These are phyloP conservation scores for Panonychus citri DNA, from an alignment of 1,140 invertebrate genomes.

Conservation along the genomic window DNA sequence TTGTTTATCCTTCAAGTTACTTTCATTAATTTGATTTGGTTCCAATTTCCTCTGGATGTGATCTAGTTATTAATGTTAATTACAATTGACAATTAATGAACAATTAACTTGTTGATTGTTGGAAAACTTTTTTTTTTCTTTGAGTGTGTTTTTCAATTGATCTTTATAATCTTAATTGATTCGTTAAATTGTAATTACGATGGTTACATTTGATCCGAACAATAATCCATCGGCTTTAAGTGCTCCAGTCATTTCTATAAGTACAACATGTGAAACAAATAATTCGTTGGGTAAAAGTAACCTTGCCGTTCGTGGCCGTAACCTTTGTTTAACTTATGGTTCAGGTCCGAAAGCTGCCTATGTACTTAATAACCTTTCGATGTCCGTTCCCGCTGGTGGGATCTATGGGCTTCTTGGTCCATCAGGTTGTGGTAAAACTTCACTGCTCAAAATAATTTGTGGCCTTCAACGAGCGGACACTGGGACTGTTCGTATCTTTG, in stretches of 20 bases:
- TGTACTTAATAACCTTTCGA: background rate
- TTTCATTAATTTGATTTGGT: too few relatives aligned
- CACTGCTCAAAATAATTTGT: constrained; percentile 22
- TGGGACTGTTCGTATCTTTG: constrained; percentile 20
- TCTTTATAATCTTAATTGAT: too few relatives aligned
- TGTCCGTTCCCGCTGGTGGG: constrained; percentile 5
- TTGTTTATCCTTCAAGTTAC: too few relatives aligned
- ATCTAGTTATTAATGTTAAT: too few relatives aligned
- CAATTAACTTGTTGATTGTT: too few relatives aligned
- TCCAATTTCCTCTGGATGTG: too few relatives aligned
- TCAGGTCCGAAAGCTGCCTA: background rate
- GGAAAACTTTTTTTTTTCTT: too few relatives aligned
- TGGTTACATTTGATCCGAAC: too few relatives aligned
- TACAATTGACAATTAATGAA: too few relatives aligned
- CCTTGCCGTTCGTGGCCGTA: background rate
- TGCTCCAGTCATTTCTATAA: background rate
- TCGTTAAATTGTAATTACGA: too few relatives aligned
- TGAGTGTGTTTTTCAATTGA: too few relatives aligned
- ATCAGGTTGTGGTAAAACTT: constrained; percentile 31
- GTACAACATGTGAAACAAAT: background rate
- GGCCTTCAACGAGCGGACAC: constrained; percentile 19
- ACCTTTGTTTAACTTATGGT: background rate
- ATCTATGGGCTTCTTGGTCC: constrained; percentile 18
- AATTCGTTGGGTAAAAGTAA: background rate
- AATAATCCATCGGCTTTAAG: too few relatives aligned